phyloP scores from a whole-genome alignment of 1,140 invertebrate species.

The Homarus americanus region DNA sequence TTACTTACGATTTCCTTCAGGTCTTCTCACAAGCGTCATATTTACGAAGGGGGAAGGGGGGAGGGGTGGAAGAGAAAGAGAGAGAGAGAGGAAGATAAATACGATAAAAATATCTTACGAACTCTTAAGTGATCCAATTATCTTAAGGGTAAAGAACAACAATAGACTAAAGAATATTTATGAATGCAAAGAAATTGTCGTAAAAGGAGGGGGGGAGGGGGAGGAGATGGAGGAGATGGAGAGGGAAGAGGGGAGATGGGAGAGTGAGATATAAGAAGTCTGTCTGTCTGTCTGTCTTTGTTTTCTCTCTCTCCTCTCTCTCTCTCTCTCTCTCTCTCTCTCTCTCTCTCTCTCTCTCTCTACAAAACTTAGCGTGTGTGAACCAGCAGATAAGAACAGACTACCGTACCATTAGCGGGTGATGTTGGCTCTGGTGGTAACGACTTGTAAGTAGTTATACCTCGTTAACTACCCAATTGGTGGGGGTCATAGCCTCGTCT shows the following conservation, averaged over 20 bases:
- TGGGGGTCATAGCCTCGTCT: background rate
- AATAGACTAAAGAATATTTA: too few relatives aligned
- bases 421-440: constrained; percentile 6
- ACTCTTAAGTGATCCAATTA: too few relatives aligned
- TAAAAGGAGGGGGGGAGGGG: too few relatives aligned
- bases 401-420: background rate
- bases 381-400: background rate
- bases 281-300: background rate
- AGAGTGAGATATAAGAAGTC: background rate
- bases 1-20: too few relatives aligned
- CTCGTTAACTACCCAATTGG: background rate
- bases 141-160: too few relatives aligned
- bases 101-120: too few relatives aligned
- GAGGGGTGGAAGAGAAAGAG: background rate
- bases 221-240: too few relatives aligned
- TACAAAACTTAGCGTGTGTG: background rate
- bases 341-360: background rate
- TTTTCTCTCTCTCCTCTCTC: background rate
- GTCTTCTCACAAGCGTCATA: too few relatives aligned
- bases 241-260: too few relatives aligned
- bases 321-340: background rate
- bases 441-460: background rate
- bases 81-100: background rate
- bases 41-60: too few relatives aligned
- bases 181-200: too few relatives aligned